Percentiles rank a stretch among this genome's conserved stretches.
These are phyloP conservation scores for Cantharis rufa DNA, from an alignment of 2,888 invertebrate species.

Conservation along the genomic window DNA sequence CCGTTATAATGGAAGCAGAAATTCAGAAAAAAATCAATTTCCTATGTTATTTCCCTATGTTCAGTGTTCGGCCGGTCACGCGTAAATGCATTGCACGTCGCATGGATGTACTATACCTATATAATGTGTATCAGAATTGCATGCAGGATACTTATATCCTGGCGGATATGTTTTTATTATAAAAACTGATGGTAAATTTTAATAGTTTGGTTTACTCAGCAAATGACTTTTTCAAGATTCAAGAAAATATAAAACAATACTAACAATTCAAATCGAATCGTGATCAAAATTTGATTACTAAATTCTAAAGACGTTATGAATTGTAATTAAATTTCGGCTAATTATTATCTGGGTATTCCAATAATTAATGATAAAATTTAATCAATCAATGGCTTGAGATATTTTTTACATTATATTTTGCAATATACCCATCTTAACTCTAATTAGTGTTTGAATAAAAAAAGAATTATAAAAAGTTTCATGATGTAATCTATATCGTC, in stretches of 20 bases:
- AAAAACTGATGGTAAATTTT: too few species aligned
- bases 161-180: too few species aligned
- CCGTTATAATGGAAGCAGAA: too few species aligned
- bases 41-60: too few species aligned
- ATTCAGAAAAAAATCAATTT: too few species aligned
- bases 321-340: not conserved
- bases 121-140: too few species aligned
- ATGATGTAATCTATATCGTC: not conserved
- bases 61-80: too few species aligned
- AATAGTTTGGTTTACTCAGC: too few species aligned
- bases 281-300: not conserved
- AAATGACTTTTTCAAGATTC: too few species aligned
- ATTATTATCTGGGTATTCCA: not conserved
- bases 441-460: not conserved
- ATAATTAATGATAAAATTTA: not conserved
- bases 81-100: too few species aligned
- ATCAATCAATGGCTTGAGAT: not conserved
- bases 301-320: not conserved
- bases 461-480: not conserved
- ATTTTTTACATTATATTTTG: not conserved
- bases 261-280: not conserved
- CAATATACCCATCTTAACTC: not conserved
- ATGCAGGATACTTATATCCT: too few species aligned
- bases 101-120: too few species aligned
- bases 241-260: not conserved